Evolutionary conservation across 2,888 invertebrate species (phyloP), one percentile per base, ranked within the genome.

Genomic region (Pseudococcus jackbeardsleyi): DNA sequence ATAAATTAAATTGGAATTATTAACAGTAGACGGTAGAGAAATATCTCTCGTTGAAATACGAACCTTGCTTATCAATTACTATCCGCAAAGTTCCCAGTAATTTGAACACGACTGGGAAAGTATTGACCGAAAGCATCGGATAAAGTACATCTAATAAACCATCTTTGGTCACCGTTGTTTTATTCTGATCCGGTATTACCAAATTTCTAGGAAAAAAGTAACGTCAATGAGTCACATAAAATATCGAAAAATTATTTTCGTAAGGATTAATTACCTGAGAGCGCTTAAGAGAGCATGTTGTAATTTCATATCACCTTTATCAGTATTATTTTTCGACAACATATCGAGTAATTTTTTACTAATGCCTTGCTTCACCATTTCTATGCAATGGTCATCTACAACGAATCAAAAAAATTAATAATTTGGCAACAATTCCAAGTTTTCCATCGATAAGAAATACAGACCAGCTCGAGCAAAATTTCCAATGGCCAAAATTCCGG

Each of bases 51-150:
- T 50, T 33, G 2, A 54, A 22, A 85, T 19, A 64, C 91, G 91
- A 90, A 95, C 95, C 94, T 93, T 96, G 96, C 42, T 96, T 96
- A 92, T 97, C 97, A 1, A 97, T 95, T 68, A 96, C 94, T 95
- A 98, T 96, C 89, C 98, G 93, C 0, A 97, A 92, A 0, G 97
- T 96, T 4, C 97, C 97, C 86, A 98, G 91, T 89, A 98, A 92
- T 92, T 97, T 97, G 91, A 97, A 97, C 7, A 96, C 95, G 1
- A 97, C 96, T 42, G 96, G 95, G 89, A 92, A 91, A 88, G 95
- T 95, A 89, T 96, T 95, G 82, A 94, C 93, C 54, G 90, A 90
- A 26, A 91, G 91, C 93, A 95, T 94, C 0, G 95, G 95, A 91
- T 96, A 93, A 88, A 96, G 93, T 4, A 95, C 95, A 89, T 94